phyloP scores from a whole-genome alignment of 1,140 invertebrate genomes.

The Drosophila bocki region DNA sequence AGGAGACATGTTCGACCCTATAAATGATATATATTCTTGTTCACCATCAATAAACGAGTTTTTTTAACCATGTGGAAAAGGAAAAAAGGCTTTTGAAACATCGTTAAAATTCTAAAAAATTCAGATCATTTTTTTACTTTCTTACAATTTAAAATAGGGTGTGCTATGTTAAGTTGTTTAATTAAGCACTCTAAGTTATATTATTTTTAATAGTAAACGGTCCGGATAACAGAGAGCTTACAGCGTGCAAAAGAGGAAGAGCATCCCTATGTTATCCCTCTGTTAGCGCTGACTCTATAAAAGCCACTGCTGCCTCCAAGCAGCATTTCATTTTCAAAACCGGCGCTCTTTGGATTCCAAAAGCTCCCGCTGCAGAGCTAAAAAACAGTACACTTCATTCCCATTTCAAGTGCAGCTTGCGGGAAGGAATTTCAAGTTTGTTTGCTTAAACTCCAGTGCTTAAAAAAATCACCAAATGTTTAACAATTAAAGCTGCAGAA shows the following conservation, averaged over 20 bases:
- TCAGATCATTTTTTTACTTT: no score
- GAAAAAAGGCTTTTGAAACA: no score
- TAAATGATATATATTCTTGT: neutral
- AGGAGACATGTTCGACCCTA: no score
- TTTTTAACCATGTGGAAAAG: no score
- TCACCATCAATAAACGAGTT: no score
- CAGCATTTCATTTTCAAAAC: constrained; percentile 51
- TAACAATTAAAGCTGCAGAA: neutral
- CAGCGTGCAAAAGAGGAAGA: neutral
- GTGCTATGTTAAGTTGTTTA: neutral
- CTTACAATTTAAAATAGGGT: no score
- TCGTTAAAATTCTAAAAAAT: no score
- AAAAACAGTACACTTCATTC: constrained; percentile 28
- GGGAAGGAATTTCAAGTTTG: constrained; percentile 42
- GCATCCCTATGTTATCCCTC: neutral
- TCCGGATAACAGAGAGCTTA: neutral
- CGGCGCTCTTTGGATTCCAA: constrained; percentile 57
- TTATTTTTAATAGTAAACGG: neutral
- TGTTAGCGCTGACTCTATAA: constrained; percentile 18
- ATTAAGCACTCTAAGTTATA: neutral
- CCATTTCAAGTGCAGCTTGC: constrained; percentile 57
- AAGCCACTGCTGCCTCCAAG: constrained; percentile 1
- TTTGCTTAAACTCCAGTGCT: constrained; percentile 16
- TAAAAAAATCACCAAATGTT: constrained; percentile 12
- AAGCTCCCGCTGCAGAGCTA: constrained; percentile 38